Evolutionary conservation across 2,888 invertebrate genomes (phyloP).

Genomic region (Pristionchus entomophagus): DNA sequence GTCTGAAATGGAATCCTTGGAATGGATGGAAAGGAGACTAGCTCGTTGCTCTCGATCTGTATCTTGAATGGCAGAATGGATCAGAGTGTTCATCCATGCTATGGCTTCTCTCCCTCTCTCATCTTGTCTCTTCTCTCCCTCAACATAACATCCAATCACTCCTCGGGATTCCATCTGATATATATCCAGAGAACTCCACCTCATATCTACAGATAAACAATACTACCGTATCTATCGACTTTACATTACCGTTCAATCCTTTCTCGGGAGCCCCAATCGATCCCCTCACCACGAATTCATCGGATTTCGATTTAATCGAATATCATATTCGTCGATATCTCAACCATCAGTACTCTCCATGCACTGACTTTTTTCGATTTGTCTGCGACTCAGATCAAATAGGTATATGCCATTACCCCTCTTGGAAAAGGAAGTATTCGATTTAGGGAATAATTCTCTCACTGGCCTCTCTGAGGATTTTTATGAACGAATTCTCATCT

Average conservation of each 20-base stretch:
- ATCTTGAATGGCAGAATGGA: background rate
- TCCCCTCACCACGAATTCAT: background rate
- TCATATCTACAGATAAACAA: background rate
- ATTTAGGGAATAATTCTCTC: constrained; percentile 11
- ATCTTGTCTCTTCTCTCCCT: background rate
- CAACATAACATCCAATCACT: background rate
- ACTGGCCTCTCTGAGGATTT: background rate
- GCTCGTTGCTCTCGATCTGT: background rate
- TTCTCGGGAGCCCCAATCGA: background rate
- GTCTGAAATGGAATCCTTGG: background rate
- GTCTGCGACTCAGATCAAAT: background rate
- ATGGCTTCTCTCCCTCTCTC: background rate
- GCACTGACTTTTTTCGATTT: constrained; percentile 23
- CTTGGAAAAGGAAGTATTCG: background rate
- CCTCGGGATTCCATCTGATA: background rate
- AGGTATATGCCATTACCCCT: background rate
- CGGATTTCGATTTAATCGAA: constrained; percentile 5
- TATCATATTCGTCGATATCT: constrained; percentile 37
- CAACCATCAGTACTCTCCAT: constrained; percentile 35
- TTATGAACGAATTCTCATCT: background rate
- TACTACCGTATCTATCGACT: background rate
- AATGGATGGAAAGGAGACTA: too few species aligned
- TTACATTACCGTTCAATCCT: background rate
- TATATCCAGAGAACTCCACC: background rate
- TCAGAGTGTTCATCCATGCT: background rate